These are phyloP conservation scores for Ifrita kowaldi DNA, from an alignment of 2,113 vertebrate species.

Conservation along the genomic window DNA sequence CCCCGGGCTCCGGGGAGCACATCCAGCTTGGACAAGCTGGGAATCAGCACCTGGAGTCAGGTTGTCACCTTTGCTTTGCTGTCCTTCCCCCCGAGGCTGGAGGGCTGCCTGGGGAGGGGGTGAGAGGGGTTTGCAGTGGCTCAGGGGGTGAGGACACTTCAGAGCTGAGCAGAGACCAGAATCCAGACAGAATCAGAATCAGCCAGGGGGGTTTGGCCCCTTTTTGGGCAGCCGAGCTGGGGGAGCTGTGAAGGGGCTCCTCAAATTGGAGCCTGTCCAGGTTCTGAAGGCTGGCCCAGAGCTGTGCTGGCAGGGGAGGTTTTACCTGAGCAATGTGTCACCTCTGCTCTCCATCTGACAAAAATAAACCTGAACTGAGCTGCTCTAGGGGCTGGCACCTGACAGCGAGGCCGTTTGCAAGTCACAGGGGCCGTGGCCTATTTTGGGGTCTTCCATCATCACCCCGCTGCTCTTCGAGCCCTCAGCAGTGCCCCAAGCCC, in stretches of 20 bases:
- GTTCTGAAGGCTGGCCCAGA: not conserved
- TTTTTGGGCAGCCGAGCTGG: not conserved
- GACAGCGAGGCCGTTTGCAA: not conserved
- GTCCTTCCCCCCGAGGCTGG: not conserved
- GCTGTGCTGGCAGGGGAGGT: not conserved
- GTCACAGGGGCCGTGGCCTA: not conserved
- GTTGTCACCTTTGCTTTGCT: not conserved
- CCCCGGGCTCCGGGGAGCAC: rapidly evolving
- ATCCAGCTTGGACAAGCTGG: rapidly evolving
- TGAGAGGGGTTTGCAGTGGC: not conserved
- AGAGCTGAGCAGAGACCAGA: not conserved
- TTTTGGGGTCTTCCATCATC: not conserved
- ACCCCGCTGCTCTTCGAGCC: not conserved
- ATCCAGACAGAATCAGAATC: too few relatives aligned
- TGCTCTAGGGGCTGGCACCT: rapidly evolving
- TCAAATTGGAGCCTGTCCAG: rapidly evolving
- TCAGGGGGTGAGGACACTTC: not conserved
- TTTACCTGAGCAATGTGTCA: not conserved
- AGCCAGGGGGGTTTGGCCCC: not conserved
- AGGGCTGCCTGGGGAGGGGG: not conserved
- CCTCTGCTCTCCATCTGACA: not conserved
- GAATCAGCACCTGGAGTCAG: rapidly evolving
- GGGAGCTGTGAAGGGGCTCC: not conserved
- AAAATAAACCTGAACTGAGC: not conserved
- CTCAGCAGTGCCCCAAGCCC: not conserved